These are phyloP conservation scores for Oryctolagus cuniculus DNA, from an alignment of 2,113 vertebrate genomes.

Conservation along the genomic window DNA sequence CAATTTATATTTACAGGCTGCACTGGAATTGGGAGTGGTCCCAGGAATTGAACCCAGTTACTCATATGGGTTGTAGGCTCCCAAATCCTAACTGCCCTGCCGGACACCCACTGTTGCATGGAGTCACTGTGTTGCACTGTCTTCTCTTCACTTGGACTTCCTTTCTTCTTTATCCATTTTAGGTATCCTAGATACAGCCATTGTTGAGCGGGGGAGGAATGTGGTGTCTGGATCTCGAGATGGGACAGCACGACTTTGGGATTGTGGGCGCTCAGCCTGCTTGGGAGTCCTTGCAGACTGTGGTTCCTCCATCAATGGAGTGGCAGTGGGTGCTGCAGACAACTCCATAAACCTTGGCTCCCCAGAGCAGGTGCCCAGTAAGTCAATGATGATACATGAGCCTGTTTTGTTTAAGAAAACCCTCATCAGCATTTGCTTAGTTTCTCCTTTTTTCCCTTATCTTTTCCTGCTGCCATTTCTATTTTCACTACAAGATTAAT, in stretches of 20 bases:
- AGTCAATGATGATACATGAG: constrained; percentile 56
- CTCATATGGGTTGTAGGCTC: too few species aligned
- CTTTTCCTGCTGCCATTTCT: constrained; percentile 44
- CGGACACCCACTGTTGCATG: not conserved
- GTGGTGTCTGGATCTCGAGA: constrained; percentile 89
- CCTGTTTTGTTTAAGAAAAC: constrained; percentile 31
- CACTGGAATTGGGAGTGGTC: not conserved
- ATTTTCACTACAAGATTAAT: constrained; percentile 23
- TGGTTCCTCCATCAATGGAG: constrained; percentile 85
- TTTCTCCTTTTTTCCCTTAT: constrained; percentile 44
- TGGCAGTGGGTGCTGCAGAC: constrained; percentile 84
- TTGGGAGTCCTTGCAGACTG: constrained; percentile 87
- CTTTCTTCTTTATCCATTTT: not conserved
- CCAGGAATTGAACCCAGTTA: too few species aligned
- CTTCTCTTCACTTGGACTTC: not conserved
- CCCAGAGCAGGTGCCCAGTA: constrained; percentile 86
- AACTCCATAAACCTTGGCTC: constrained; percentile 86
- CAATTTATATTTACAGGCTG: constrained; percentile 19
- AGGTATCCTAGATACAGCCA: constrained; percentile 90
- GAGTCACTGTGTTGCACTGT: not conserved
- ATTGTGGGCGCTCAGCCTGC: constrained; percentile 88
- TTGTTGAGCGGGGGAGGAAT: constrained; percentile 90
- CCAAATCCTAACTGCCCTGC: too few species aligned
- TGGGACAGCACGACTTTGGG: constrained; percentile 89
- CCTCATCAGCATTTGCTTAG: constrained; percentile 1